Evolutionary conservation across 2,797 vertebrate genomes (phyloP), one percentile per base, ranked within the genome.

Genomic region (Zonotrichia albicollis): DNA sequence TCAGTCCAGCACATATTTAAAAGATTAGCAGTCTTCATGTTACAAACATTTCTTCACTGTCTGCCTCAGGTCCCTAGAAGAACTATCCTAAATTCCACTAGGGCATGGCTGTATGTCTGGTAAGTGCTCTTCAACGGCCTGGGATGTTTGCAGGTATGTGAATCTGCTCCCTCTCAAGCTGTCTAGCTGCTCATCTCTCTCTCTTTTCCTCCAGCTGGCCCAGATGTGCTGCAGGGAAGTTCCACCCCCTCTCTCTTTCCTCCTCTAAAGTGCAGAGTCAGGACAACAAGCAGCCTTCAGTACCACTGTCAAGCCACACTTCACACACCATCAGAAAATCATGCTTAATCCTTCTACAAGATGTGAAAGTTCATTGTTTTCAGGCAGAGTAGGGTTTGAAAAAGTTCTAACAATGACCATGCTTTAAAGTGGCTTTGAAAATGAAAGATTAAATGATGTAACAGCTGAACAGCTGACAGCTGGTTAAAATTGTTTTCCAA

Each of bases 401-500:
- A 53, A 94, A 45, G 21, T 81, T 60, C 21, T 77, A 79, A 87
- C 73, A 85, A 79, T 27, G 46, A 60, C 65, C 26, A 36, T 22
- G 11, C 88, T 92, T 94, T 93, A 89, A 95, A 91, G 73, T 42
- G 53, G 25, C 18, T 61, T 76, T 21, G 32, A 90, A 84, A 94
- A 90, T 90, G 60, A 94, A 95, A 93, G 46, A 90, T 87, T 16
- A 94, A 93, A 79, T 84, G 17, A 96, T 90, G 66, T 17, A 95
- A 68, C 78, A n/a, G 13, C 57, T 92, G 54, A 95, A 68, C 78
- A n/a, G 13, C 57, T 92, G 54, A 76, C 70, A 91, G 92, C 54
- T 71, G 46, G 84, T 93, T 88, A 45, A 70, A 93, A 93, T 94
- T 75, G 86, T 89, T 93, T 72, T 97, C 90, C 89, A 89, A 93